Percentiles rank a stretch among this genome's conserved stretches.
These are phyloP conservation scores for Mallotus villosus DNA, from an alignment of 2,797 vertebrate species.

Conservation along the genomic window DNA sequence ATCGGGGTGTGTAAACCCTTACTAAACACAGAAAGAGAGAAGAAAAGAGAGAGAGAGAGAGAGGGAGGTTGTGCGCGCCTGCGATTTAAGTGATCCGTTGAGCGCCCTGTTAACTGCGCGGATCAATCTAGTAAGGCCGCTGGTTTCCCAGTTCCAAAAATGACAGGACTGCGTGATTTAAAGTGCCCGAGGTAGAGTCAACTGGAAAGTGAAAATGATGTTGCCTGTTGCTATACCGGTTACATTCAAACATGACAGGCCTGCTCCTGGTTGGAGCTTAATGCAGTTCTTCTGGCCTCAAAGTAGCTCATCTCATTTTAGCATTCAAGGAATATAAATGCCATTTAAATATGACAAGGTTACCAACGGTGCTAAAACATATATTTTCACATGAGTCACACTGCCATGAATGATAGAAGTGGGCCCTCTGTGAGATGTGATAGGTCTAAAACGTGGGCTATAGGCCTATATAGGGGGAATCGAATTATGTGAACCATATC, in stretches of 20 bases:
- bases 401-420: too few species aligned
- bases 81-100: too few species aligned
- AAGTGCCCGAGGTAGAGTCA: conserved; percentile 43
- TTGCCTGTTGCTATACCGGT: conserved; percentile 43
- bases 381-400: too few species aligned
- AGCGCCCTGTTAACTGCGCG: not conserved
- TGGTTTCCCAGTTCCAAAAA: conserved; percentile 26
- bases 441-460: conserved; percentile 6
- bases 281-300: conserved; percentile 31
- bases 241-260: conserved; percentile 55
- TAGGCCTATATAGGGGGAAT: conserved; percentile 14
- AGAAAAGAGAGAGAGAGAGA: conserved; percentile 18
- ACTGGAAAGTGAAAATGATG: conserved; percentile 65
- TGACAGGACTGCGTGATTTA: conserved; percentile 55
- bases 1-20: conserved; percentile 15
- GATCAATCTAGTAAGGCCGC: conserved; percentile 12
- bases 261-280: conserved; percentile 44
- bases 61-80: not conserved
- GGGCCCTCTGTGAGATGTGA: conserved; percentile 30
- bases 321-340: conserved; percentile 38
- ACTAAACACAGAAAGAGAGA: conserved; percentile 42
- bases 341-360: conserved; percentile 44
- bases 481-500: not conserved
- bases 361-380: not conserved
- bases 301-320: not conserved